Evolutionary conservation across 2,113 vertebrate species (phyloP).

Genomic region (Prinia subflava): DNA sequence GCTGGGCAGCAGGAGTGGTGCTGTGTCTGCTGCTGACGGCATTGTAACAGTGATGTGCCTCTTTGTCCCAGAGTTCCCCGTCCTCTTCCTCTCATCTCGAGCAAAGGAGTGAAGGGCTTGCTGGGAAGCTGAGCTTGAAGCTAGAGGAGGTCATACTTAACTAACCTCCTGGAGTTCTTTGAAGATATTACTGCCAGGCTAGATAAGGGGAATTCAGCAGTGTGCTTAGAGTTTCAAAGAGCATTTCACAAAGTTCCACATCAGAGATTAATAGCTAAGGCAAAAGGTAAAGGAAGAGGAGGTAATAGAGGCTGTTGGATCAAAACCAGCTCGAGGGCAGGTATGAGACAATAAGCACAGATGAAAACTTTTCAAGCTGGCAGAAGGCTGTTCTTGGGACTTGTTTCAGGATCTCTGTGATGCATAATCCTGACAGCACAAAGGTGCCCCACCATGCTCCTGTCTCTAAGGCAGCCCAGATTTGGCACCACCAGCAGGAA

Average conservation of each 20-base stretch:
- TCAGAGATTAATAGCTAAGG: constrained; percentile 62
- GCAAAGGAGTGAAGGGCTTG: constrained; percentile 59
- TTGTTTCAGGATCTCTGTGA: constrained; percentile 27
- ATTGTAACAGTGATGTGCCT: not conserved
- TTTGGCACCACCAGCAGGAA: not conserved
- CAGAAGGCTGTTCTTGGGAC: constrained; percentile 42
- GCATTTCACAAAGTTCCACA: constrained; percentile 57
- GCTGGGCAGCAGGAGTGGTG: not conserved
- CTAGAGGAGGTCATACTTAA: constrained; percentile 70
- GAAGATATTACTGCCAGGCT: constrained; percentile 63
- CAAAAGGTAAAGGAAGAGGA: constrained; percentile 68
- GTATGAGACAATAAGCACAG: constrained; percentile 52
- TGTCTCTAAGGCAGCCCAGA: not conserved
- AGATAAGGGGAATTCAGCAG: constrained; percentile 66
- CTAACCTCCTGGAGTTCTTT: constrained; percentile 70
- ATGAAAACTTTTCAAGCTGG: constrained; percentile 60
- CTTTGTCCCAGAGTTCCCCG: constrained; percentile 3
- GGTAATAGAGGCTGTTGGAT: constrained; percentile 51
- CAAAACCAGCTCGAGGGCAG: constrained; percentile 48
- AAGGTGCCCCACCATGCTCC: not conserved
- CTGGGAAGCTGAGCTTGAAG: constrained; percentile 66
- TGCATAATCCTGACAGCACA: not conserved
- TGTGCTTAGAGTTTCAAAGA: constrained; percentile 68
- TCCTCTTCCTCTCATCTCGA: constrained; percentile 20
- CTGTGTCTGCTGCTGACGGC: not conserved